A percentile compares a stretch with the other conserved stretches of the same genome.
Evolutionary conservation across 2,113 vertebrate genomes (phyloP).

Genomic region (Pollimyrus isidori): DNA sequence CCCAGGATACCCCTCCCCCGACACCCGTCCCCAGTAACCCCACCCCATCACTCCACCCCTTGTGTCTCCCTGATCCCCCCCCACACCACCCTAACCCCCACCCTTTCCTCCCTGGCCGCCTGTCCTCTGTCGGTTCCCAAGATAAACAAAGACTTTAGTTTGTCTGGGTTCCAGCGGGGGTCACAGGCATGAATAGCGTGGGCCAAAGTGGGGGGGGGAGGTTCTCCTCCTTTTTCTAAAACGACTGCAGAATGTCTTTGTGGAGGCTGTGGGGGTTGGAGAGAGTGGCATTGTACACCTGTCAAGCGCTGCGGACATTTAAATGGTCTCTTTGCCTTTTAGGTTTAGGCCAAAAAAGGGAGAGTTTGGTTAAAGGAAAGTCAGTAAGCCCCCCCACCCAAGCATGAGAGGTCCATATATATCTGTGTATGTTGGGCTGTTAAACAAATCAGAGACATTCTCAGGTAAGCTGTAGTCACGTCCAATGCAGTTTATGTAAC

Average conservation of each 20-base stretch:
- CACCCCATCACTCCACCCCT: conserved; percentile 6
- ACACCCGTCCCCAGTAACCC: conserved; percentile 19
- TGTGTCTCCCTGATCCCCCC: neutral
- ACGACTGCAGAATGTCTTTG: conserved; percentile 18
- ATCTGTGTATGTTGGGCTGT: neutral
- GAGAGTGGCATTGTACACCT: conserved; percentile 18
- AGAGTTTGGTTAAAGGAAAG: conserved; percentile 4
- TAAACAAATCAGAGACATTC: neutral
- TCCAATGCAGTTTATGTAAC: neutral
- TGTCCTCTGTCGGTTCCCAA: conserved; percentile 45
- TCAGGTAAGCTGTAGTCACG: neutral
- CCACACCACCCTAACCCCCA: neutral
- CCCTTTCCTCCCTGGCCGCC: conserved; percentile 20
- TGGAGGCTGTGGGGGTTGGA: conserved; percentile 14
- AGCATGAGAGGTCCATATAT: neutral
- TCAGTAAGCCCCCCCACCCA: neutral
- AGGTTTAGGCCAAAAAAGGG: neutral
- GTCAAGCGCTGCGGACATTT: conserved; percentile 14
- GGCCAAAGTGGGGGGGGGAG: conserved; percentile 20
- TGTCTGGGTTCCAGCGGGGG: conserved; percentile 37
- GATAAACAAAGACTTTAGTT: conserved; percentile 47
- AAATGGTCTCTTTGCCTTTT: neutral
- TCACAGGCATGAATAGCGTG: conserved; percentile 21
- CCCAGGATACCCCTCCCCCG: conserved; percentile 41
- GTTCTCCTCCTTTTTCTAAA: conserved; percentile 20